Percentiles rank a stretch among this genome's conserved stretches.
phyloP scores from a whole-genome alignment of 2,888 invertebrate genomes.

The Pterobdella sp. region DNA sequence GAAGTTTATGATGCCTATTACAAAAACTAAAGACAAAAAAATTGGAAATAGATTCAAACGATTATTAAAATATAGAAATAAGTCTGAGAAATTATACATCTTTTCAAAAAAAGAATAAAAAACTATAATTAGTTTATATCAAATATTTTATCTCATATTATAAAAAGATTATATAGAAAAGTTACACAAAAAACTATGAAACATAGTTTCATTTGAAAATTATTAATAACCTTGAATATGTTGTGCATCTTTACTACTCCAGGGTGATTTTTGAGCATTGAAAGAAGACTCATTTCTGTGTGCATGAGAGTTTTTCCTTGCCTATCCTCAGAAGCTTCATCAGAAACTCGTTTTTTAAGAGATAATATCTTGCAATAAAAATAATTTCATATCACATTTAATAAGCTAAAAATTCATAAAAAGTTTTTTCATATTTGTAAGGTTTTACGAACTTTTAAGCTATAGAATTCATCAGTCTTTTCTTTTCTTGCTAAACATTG shows the following conservation, averaged over 20 bases:
- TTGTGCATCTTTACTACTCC: constrained; percentile 71
- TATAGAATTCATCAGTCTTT: constrained; percentile 64
- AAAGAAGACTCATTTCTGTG: constrained; percentile 67
- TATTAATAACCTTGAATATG: constrained; percentile 63
- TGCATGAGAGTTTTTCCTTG: constrained; percentile 72
- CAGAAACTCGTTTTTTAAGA: constrained; percentile 38
- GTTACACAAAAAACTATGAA: no score
- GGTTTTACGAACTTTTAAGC: constrained; percentile 56
- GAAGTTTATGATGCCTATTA: not conserved
- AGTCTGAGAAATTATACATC: no score
- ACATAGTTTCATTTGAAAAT: no score
- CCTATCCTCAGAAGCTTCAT: constrained; percentile 65
- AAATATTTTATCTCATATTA: no score
- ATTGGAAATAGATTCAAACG: not conserved
- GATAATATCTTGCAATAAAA: constrained; percentile 44
- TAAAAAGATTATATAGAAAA: no score
- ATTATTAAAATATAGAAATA: not conserved
- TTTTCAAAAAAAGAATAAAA: no score
- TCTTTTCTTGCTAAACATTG: constrained; percentile 67
- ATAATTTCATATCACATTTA: not conserved
- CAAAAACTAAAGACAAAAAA: not conserved
- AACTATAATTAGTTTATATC: no score
- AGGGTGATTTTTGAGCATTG: constrained; percentile 62
- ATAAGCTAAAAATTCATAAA: not conserved
- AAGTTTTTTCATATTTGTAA: not conserved